Evolutionary conservation across 2,113 vertebrate genomes (phyloP).

Genomic region (Gymnorhina tibicen): DNA sequence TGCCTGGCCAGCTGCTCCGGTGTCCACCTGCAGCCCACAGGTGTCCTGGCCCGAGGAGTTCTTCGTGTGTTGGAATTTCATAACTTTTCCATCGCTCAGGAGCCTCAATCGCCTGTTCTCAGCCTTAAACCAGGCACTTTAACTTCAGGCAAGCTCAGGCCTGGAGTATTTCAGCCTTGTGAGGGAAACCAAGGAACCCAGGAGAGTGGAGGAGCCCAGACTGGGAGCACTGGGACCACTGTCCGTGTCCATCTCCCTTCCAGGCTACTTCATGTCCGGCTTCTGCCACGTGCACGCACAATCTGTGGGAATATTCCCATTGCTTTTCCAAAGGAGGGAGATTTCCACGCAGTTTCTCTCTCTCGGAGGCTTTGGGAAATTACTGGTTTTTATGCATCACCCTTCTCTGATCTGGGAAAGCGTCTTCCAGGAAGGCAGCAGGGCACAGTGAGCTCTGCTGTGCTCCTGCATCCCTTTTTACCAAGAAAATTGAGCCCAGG

Average conservation of each 20-base stretch:
- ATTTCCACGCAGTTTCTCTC: not conserved
- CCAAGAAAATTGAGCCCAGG: not conserved
- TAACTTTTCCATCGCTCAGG: not conserved
- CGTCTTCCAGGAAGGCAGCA: not conserved
- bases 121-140: not conserved
- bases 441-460: not conserved
- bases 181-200: not conserved
- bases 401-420: not conserved
- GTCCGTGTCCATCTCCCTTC: not conserved
- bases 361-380: not conserved
- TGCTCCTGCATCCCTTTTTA: not conserved
- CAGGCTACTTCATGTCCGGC: fast-evolving
- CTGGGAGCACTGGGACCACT: not conserved
- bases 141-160: not conserved
- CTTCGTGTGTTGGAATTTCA: not conserved
- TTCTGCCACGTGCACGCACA: fast-evolving
- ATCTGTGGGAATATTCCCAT: not conserved
- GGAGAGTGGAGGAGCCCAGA: not conserved
- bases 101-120: not conserved
- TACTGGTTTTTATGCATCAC: fast-evolving
- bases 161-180: not conserved
- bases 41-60: fast-evolving
- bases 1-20: not conserved
- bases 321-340: not conserved
- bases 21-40: not conserved